Conservation (phyloP, 2,888 invertebrate genomes). For the Parascotia fuliginaria region DNA sequence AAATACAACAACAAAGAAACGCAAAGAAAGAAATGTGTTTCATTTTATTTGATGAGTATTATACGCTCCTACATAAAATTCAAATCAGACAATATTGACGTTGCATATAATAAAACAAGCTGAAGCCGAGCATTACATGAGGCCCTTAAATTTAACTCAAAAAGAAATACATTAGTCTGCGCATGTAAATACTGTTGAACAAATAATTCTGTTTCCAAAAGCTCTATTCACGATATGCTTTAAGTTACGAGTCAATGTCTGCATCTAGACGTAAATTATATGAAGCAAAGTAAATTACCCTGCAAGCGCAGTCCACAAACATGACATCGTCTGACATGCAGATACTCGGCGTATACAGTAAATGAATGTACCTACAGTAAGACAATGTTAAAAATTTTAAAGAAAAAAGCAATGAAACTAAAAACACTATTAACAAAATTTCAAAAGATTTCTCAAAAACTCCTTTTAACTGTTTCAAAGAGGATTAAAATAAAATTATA, state of each 20-base stretch:
- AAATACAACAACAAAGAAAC: too few relatives aligned
- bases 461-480: background rate
- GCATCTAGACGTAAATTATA: conserved; percentile 22
- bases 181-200: background rate
- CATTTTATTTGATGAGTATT: too few relatives aligned
- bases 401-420: too few relatives aligned
- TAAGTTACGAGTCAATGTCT: conserved; percentile 15
- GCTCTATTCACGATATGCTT: conserved; percentile 15
- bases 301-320: conserved; percentile 2
- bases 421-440: background rate
- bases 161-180: background rate
- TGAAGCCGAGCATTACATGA: too few relatives aligned
- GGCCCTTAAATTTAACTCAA: background rate
- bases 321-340: background rate
- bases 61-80: too few relatives aligned
- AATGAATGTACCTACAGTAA: too few relatives aligned
- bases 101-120: too few relatives aligned
- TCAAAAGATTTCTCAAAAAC: background rate
- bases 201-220: conserved; percentile 13
- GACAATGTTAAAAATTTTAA: too few relatives aligned
- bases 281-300: conserved; percentile 26
- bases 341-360: background rate
- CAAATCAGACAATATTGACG: too few relatives aligned
- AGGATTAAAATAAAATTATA: background rate
- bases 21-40: too few relatives aligned